phyloP scores from a whole-genome alignment of 1,140 invertebrate genomes.

The Lerema accius region DNA sequence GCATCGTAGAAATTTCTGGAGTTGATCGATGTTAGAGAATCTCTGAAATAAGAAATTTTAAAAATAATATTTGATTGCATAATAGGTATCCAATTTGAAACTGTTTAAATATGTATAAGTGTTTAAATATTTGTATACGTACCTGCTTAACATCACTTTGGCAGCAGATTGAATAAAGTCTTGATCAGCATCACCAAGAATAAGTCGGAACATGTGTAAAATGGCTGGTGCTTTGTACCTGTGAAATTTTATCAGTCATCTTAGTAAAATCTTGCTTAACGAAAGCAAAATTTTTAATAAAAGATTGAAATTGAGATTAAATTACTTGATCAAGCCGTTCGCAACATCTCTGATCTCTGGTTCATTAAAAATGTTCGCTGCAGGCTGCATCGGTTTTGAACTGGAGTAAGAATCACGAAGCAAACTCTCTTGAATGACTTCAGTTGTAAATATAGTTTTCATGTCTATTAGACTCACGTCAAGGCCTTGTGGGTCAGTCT shows the following conservation, averaged over 20 bases:
- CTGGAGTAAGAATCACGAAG: slow-evolving; percentile 49
- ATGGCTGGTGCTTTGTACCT: slow-evolving; percentile 65
- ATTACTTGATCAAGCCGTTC: slow-evolving; percentile 47
- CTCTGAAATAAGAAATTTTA: no score
- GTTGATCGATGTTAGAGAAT: slow-evolving; percentile 47
- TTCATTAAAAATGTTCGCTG: slow-evolving; percentile 50
- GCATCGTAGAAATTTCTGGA: slow-evolving; percentile 55
- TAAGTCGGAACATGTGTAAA: slow-evolving; percentile 55
- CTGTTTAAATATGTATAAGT: no score
- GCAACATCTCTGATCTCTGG: slow-evolving; percentile 50
- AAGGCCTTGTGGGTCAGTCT: slow-evolving; percentile 38
- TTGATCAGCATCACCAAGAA: slow-evolving; percentile 44
- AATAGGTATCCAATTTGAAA: no score
- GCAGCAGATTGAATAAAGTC: slow-evolving; percentile 61
- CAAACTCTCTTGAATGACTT: slow-evolving; percentile 70
- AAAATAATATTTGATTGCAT: no score
- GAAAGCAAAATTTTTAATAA: no score
- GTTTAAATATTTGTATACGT: slow-evolving; percentile 8
- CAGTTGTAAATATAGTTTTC: slow-evolving; percentile 65
- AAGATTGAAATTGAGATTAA: no score
- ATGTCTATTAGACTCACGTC: slow-evolving; percentile 57
- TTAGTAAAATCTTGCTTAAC: no score
- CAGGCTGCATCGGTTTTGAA: slow-evolving; percentile 40
- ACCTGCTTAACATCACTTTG: slow-evolving; percentile 47
- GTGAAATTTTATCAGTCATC: no score